These are phyloP conservation scores for Heteronetta atricapilla DNA, from an alignment of 2,113 vertebrate species.

Conservation along the genomic window DNA sequence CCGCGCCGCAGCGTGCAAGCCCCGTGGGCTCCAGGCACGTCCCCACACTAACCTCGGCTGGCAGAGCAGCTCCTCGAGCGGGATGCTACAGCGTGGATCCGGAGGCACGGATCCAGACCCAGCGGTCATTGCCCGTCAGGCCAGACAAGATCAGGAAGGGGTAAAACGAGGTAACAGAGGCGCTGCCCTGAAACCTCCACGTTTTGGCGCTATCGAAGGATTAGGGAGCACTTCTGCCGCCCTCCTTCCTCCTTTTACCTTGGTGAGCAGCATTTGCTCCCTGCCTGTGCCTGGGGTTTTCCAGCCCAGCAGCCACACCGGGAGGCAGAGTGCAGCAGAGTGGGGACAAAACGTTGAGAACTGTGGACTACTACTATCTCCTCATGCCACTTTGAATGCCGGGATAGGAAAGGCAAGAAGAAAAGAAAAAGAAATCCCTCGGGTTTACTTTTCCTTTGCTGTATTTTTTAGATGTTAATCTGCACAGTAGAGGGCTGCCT, in stretches of 20 bases:
- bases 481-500: slow-evolving; percentile 37
- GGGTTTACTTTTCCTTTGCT: not conserved
- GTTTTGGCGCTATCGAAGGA: not conserved
- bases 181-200: not conserved
- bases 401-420: not conserved
- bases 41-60: not conserved
- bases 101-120: not conserved
- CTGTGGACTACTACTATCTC: not conserved
- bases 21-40: accelerated
- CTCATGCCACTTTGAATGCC: not conserved
- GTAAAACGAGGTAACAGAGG: not conserved
- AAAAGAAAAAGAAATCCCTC: not conserved
- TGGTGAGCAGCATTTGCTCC: not conserved
- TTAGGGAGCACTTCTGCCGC: not conserved
- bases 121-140: not conserved
- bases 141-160: not conserved
- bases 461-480: not conserved
- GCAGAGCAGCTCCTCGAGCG: not conserved
- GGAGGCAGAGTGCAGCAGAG: not conserved
- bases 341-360: not conserved
- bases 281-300: not conserved
- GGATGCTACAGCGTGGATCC: not conserved
- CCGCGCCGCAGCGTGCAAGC: not conserved
- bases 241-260: not conserved
- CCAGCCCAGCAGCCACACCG: not conserved